Conservation (phyloP, 2,888 invertebrate species). For the Mythimna vitellina region DNA sequence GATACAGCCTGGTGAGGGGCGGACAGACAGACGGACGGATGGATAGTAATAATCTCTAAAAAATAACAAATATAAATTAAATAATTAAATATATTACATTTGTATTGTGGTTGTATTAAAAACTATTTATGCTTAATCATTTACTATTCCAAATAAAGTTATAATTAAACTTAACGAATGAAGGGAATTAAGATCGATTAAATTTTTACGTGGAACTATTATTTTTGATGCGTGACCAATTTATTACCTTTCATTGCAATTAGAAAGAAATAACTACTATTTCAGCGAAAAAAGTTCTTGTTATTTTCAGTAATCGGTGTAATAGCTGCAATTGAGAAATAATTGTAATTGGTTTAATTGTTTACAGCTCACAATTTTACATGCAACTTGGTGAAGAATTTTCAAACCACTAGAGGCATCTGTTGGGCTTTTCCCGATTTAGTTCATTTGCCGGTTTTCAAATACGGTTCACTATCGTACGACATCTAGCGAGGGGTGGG, state of each 20-base stretch:
- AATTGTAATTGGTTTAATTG: constrained; percentile 17
- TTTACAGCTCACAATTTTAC: neutral
- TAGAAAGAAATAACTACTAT: neutral
- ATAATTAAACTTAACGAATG: neutral
- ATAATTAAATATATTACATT: no score
- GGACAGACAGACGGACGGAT: no score
- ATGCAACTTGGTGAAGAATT: neutral
- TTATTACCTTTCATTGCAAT: constrained; percentile 20
- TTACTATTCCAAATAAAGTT: neutral
- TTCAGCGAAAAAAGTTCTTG: constrained; percentile 1
- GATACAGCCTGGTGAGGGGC: no score
- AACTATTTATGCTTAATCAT: neutral
- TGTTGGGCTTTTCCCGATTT: constrained; percentile 19
- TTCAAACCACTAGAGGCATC: constrained; percentile 34
- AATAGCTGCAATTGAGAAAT: constrained; percentile 22
- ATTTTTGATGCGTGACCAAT: constrained; percentile 21
- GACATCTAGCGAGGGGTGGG: constrained; percentile 50
- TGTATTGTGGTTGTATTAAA: neutral
- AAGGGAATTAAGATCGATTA: constrained; percentile 1
- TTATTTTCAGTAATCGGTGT: neutral
- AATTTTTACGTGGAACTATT: neutral
- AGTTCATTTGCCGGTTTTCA: neutral
- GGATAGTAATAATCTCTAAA: no score
- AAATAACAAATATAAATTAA: no score
- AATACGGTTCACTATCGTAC: no score